Evolutionary conservation across 2,113 vertebrate genomes (phyloP).

Genomic region (Cheilinus undulatus): DNA sequence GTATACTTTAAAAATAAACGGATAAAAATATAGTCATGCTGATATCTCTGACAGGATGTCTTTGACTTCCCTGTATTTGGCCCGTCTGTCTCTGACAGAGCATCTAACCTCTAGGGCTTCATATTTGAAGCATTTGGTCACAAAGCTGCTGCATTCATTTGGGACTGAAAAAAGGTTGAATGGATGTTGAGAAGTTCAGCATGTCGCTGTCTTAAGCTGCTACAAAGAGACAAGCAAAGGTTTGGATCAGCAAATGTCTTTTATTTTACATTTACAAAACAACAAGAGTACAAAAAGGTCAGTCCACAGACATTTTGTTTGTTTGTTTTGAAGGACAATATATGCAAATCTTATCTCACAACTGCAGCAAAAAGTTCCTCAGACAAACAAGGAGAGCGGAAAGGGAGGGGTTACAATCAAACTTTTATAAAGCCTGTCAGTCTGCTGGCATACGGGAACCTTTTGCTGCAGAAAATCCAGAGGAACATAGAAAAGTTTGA

Average conservation of each 20-base stretch:
- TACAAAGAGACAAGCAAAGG: background rate
- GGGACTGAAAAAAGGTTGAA: too few species aligned
- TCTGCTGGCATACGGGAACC: constrained; percentile 47
- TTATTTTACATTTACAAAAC: constrained; percentile 88
- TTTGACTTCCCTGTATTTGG: too few species aligned
- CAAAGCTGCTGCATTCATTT: too few species aligned
- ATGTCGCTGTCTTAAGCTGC: background rate
- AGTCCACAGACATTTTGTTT: constrained; percentile 77
- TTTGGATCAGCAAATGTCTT: constrained; percentile 81
- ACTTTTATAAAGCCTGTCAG: constrained; percentile 70
- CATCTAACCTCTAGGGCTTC: too few species aligned
- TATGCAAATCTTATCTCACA: constrained; percentile 72
- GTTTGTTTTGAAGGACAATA: constrained; percentile 69
- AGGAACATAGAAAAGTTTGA: constrained; percentile 65
- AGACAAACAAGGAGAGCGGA: constrained; percentile 33
- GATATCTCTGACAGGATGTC: too few species aligned
- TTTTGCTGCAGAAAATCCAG: constrained; percentile 55
- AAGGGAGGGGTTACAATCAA: constrained; percentile 71
- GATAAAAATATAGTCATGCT: too few species aligned
- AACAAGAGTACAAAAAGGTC: constrained; percentile 86
- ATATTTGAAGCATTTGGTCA: too few species aligned
- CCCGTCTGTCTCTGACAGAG: too few species aligned
- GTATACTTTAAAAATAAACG: too few species aligned
- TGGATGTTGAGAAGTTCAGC: too few species aligned
- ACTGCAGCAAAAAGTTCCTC: constrained; percentile 73